A percentile compares a stretch with the other conserved stretches of the same genome.
phyloP scores from a whole-genome alignment of 2,113 vertebrate genomes.

The Numenius arquata region DNA sequence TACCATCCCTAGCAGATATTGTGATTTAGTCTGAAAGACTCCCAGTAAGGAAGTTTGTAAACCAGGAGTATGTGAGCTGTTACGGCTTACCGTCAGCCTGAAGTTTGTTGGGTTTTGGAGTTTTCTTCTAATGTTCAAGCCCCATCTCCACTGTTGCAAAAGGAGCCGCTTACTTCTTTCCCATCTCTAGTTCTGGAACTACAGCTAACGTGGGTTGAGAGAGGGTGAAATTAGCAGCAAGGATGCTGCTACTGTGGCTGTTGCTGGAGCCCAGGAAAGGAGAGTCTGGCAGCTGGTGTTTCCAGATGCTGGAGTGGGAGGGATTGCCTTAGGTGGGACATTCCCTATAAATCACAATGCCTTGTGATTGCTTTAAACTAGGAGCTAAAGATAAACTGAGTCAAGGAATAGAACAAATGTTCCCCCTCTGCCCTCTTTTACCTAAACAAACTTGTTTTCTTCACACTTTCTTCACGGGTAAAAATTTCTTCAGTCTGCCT shows the following conservation, averaged over 20 bases:
- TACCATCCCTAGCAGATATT: not conserved
- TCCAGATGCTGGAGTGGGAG: not conserved
- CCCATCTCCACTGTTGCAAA: not conserved
- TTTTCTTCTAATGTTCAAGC: not conserved
- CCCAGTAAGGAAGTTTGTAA: not conserved
- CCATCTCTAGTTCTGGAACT: not conserved
- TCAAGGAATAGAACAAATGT: not conserved
- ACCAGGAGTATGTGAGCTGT: not conserved
- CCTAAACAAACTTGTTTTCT: not conserved
- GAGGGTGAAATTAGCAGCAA: not conserved
- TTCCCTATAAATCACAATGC: not conserved
- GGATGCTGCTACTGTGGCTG: not conserved
- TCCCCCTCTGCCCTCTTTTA: not conserved
- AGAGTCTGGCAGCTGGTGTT: not conserved
- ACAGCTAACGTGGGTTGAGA: not conserved
- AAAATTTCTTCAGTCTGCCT: not conserved
- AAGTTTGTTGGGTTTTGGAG: not conserved
- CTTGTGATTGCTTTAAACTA: not conserved
- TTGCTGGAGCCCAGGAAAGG: not conserved
- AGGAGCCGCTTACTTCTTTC: not conserved
- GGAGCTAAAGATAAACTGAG: not conserved
- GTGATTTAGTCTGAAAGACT: not conserved
- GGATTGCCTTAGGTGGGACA: not conserved
- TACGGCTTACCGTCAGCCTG: not conserved
- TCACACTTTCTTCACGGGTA: not conserved